Conservation (phyloP, 2,113 vertebrate genomes). For the Phycodurus eques region DNA sequence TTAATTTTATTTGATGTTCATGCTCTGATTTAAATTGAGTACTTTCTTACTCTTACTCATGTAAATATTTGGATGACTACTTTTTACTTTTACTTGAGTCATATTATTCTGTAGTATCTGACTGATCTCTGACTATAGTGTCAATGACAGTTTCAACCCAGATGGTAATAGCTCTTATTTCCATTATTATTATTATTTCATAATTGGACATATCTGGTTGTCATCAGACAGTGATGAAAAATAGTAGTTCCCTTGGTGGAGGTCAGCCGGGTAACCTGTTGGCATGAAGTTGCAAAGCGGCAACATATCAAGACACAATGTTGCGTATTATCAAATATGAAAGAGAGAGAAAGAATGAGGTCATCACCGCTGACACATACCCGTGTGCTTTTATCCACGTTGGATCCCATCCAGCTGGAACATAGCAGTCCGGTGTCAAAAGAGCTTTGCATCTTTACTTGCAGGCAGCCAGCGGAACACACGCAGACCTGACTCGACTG, state of each 20-base stretch:
- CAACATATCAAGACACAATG: background rate
- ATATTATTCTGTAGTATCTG: too few relatives aligned
- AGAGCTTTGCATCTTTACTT: constrained; percentile 10
- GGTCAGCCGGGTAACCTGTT: background rate
- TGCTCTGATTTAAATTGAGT: too few relatives aligned
- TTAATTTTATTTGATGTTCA: too few relatives aligned
- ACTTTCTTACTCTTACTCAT: too few relatives aligned
- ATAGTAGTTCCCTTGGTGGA: background rate
- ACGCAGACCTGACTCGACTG: constrained; percentile 15
- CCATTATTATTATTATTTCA: background rate
- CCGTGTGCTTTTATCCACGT: constrained; percentile 3
- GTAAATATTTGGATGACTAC: too few relatives aligned
- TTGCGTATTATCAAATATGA: background rate
- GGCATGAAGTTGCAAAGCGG: background rate
- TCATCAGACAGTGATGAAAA: background rate
- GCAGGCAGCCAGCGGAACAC: constrained; percentile 17
- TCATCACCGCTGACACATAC: constrained; percentile 7
- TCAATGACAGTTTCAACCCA: background rate
- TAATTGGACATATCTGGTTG: background rate
- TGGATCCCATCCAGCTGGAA: constrained; percentile 31
- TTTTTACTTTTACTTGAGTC: too few relatives aligned
- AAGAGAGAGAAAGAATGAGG: background rate
- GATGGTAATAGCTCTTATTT: background rate
- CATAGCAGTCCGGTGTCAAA: constrained; percentile 37
- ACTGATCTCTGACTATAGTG: too few relatives aligned